These are phyloP conservation scores for Orientallactaga sibirica DNA, from an alignment of 2,797 vertebrate species.

Conservation along the genomic window DNA sequence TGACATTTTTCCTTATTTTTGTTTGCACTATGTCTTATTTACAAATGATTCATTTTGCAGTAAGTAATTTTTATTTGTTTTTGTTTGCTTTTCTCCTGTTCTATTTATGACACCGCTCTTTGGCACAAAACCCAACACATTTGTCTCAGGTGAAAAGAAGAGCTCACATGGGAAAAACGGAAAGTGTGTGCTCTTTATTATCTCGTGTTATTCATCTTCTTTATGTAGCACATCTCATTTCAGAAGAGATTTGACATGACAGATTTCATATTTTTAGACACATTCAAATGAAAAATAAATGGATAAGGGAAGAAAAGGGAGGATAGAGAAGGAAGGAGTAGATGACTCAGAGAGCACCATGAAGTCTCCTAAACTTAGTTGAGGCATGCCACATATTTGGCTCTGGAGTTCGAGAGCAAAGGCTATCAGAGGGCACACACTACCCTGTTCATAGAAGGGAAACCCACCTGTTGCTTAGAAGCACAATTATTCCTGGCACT, in stretches of 20 bases:
- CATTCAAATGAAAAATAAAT: constrained; percentile 40
- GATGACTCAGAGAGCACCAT: neutral
- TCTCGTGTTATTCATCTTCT: constrained; percentile 4
- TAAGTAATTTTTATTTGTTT: neutral
- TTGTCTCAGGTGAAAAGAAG: neutral
- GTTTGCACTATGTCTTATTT: neutral
- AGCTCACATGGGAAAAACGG: neutral
- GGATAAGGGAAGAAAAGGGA: rapidly evolving
- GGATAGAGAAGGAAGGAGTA: neutral
- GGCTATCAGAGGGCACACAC: neutral
- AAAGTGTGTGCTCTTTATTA: constrained; percentile 34
- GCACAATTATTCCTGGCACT: neutral
- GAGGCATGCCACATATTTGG: neutral
- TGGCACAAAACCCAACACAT: neutral
- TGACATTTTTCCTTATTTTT: neutral
- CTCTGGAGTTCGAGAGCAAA: neutral
- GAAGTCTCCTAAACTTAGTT: neutral
- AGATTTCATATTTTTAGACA: constrained; percentile 26
- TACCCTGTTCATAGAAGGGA: neutral
- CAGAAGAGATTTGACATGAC: neutral
- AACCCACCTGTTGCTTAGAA: constrained; percentile 41
- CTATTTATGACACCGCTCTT: neutral
- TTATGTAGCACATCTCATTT: neutral
- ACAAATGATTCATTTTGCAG: neutral
- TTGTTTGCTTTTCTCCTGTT: neutral